A percentile compares a stretch with the other conserved stretches of the same genome.
Evolutionary conservation across 2,888 invertebrate genomes (phyloP).

Genomic region (Schizotus pectinicornis): DNA sequence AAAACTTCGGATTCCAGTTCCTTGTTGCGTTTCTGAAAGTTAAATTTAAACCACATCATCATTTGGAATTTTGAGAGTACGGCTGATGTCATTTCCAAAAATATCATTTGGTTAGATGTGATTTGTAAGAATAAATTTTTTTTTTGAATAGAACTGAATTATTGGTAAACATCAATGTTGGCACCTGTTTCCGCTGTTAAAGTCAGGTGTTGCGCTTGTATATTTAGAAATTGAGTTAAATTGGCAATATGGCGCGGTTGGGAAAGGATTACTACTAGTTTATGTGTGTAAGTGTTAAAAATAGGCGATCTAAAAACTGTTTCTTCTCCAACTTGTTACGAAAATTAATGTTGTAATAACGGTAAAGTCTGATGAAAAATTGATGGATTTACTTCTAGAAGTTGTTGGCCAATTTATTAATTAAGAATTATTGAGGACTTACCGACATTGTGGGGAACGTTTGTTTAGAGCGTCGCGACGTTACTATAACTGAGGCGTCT

Average conservation of each 20-base stretch:
- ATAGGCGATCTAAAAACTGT: too few species aligned
- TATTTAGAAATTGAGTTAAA: background rate
- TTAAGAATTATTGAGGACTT: constrained; percentile 39
- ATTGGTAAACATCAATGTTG: background rate
- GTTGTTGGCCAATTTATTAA: constrained; percentile 4
- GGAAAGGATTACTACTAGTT: too few species aligned
- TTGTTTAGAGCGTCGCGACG: constrained; percentile 60
- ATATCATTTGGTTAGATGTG: constrained; percentile 33
- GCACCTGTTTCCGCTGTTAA: constrained; percentile 3
- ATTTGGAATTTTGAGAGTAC: constrained; percentile 23
- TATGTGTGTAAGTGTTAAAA: too few species aligned
- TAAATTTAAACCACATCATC: constrained; percentile 29
- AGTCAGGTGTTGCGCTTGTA: constrained; percentile 8
- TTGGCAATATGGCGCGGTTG: background rate
- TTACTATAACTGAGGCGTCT: constrained; percentile 60
- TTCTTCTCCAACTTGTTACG: too few species aligned
- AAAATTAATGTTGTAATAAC: too few species aligned
- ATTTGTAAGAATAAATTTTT: constrained; percentile 20
- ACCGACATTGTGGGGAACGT: constrained; percentile 49
- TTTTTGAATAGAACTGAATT: constrained; percentile 27
- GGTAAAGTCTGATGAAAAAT: background rate
- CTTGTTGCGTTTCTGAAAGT: constrained; percentile 72
- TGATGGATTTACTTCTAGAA: background rate
- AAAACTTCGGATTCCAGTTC: constrained; percentile 90
- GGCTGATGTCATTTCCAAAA: constrained; percentile 45